Evolutionary conservation across 1,140 invertebrate species (phyloP).

Genomic region (Ditylenchus dipsaci): DNA sequence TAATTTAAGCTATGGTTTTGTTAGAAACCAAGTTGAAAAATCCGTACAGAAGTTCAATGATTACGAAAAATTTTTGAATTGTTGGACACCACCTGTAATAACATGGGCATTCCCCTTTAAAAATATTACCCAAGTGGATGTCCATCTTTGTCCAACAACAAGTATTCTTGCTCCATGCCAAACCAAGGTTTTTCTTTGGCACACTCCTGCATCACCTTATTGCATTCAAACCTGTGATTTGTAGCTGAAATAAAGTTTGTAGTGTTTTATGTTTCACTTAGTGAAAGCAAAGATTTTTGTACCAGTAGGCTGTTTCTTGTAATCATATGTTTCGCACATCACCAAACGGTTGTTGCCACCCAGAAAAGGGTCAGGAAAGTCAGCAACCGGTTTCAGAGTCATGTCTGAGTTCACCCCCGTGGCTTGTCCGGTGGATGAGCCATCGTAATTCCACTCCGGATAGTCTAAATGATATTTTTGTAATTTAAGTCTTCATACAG

Average conservation of each 20-base stretch:
- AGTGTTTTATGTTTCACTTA: no score
- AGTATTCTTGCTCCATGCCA: slow-evolving; percentile 89
- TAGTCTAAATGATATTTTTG: slow-evolving; percentile 66
- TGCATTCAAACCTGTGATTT: slow-evolving; percentile 73
- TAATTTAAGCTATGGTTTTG: no score
- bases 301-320: slow-evolving; percentile 67
- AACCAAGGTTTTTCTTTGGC: slow-evolving; percentile 73
- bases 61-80: no score
- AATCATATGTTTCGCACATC: slow-evolving; percentile 62
- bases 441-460: slow-evolving; percentile 92
- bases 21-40: no score
- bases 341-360: slow-evolving; percentile 74
- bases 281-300: no score
- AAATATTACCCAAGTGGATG: slow-evolving; percentile 85
- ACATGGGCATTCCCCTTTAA: no score
- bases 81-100: no score
- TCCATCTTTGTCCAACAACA: slow-evolving; percentile 77
- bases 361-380: slow-evolving; percentile 88
- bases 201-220: slow-evolving; percentile 70
- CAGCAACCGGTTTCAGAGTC: slow-evolving; percentile 77
- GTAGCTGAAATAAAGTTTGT: slow-evolving; percentile 60
- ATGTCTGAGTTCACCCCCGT: slow-evolving; percentile 75
- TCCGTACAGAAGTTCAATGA: no score
- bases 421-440: slow-evolving; percentile 68
- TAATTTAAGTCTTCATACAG: no score